A percentile compares a stretch with the other conserved stretches of the same genome.
phyloP scores from a whole-genome alignment of 2,888 invertebrate species.

The Stegana nigrithorax region DNA sequence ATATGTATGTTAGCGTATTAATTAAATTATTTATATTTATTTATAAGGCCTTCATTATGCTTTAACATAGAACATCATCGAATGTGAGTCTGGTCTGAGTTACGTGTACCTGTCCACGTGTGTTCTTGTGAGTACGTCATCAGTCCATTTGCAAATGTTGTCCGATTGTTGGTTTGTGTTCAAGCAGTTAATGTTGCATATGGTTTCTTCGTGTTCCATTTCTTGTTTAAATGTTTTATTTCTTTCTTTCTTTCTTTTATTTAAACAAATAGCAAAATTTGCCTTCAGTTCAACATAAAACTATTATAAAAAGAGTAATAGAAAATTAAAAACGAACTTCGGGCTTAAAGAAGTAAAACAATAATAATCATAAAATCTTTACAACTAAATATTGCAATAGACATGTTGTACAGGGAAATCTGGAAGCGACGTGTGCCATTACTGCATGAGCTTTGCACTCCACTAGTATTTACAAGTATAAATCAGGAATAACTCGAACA shows the following conservation, averaged over 20 bases:
- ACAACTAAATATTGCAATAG: constrained; percentile 16
- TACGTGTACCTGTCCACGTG: background rate
- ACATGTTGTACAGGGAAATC: background rate
- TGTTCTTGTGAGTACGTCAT: background rate
- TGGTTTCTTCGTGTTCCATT: background rate
- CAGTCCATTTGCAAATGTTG: no score
- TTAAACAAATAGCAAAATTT: background rate
- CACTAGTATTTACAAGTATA: no score
- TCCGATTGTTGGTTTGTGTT: no score
- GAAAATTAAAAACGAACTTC: background rate
- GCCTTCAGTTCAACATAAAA: constrained; percentile 21
- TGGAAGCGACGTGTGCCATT: background rate
- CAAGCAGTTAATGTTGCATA: no score
- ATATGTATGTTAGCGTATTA: background rate
- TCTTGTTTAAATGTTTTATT: background rate
- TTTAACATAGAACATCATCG: background rate
- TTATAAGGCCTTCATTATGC: constrained; percentile 11
- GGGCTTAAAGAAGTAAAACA: constrained; percentile 9
- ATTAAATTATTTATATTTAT: background rate
- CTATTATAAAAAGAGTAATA: background rate
- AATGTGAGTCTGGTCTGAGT: background rate
- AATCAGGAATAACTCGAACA: no score
- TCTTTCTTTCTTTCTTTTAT: no score
- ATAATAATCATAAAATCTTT: background rate
- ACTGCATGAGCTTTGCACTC: no score